These are phyloP conservation scores for Melanotaenia maccullochi DNA, from an alignment of 2,797 vertebrate genomes.

Conservation along the genomic window DNA sequence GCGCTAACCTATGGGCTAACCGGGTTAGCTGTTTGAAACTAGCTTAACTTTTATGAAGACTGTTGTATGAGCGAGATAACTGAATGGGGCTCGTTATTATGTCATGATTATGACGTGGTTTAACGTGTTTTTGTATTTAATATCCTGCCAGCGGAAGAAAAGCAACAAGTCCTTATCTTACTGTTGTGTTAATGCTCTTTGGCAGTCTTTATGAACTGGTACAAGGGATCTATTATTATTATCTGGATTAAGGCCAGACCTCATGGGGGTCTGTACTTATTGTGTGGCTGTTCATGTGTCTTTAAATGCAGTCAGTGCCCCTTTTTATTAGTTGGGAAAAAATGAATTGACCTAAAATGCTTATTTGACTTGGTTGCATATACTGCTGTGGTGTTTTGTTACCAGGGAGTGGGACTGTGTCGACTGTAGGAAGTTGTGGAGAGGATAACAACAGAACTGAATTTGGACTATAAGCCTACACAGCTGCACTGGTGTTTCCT, in stretches of 20 bases:
- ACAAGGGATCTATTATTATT: slow-evolving; percentile 70
- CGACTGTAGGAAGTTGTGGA: not conserved
- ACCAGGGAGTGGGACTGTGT: not conserved
- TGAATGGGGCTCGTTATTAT: not conserved
- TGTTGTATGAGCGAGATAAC: not conserved
- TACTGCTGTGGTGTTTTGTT: slow-evolving; percentile 11
- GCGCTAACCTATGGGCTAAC: slow-evolving; percentile 43
- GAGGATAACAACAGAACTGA: not conserved
- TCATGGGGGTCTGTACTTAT: slow-evolving; percentile 37
- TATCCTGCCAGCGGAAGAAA: not conserved
- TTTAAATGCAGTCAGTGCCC: slow-evolving; percentile 63
- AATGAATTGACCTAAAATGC: slow-evolving; percentile 13
- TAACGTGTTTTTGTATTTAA: not conserved
- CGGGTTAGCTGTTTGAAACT: slow-evolving; percentile 33
- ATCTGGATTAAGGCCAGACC: slow-evolving; percentile 57
- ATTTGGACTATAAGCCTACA: slow-evolving; percentile 11
- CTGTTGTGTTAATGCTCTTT: slow-evolving; percentile 36
- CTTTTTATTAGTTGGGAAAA: slow-evolving; percentile 44
- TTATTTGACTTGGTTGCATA: not conserved
- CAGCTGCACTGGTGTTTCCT: slow-evolving; percentile 44
- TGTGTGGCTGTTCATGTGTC: slow-evolving; percentile 45
- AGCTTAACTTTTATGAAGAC: slow-evolving; percentile 27
- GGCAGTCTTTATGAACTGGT: slow-evolving; percentile 46
- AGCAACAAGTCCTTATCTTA: slow-evolving; percentile 36
- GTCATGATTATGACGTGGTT: not conserved